Percentiles rank a stretch among this genome's conserved stretches.
phyloP scores from a whole-genome alignment of 2,888 invertebrate species.

The Mythimna loreyi region DNA sequence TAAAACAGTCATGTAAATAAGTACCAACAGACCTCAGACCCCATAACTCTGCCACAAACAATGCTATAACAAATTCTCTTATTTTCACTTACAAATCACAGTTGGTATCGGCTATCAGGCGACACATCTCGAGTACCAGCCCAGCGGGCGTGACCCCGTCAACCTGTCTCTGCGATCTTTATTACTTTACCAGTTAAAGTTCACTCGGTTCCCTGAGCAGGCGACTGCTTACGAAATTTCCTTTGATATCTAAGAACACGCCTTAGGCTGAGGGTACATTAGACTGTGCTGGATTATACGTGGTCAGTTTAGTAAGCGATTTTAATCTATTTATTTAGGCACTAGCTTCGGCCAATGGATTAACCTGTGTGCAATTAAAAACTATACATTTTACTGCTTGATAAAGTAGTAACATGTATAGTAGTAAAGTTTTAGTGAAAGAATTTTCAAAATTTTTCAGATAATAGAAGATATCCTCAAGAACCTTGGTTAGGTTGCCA shows the following conservation, averaged over 20 bases:
- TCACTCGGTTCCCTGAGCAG: conserved; percentile 74
- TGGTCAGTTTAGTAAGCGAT: too few relatives aligned
- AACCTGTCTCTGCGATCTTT: conserved; percentile 72
- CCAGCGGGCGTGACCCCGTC: conserved; percentile 62
- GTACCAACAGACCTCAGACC: neutral
- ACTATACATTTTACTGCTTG: too few relatives aligned
- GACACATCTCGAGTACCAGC: conserved; percentile 48
- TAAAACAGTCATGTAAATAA: neutral
- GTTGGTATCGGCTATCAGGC: conserved; percentile 47
- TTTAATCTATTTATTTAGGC: too few relatives aligned
- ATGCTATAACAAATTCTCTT: conserved; percentile 19
- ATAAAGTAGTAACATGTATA: too few relatives aligned
- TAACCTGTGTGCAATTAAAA: too few relatives aligned
- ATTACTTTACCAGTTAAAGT: conserved; percentile 71
- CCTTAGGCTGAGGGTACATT: conserved; percentile 31
- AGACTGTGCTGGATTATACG: too few relatives aligned
- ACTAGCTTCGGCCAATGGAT: too few relatives aligned
- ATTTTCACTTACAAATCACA: conserved; percentile 51
- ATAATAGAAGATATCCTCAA: too few relatives aligned
- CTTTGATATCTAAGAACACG: conserved; percentile 46
- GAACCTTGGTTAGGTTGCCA: too few relatives aligned
- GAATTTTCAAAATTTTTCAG: too few relatives aligned
- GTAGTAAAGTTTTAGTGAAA: too few relatives aligned
- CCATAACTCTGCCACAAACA: conserved; percentile 8
- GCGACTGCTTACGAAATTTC: conserved; percentile 69